These are phyloP conservation scores for Dallia pectoralis DNA, from an alignment of 2,797 vertebrate genomes.

Conservation along the genomic window DNA sequence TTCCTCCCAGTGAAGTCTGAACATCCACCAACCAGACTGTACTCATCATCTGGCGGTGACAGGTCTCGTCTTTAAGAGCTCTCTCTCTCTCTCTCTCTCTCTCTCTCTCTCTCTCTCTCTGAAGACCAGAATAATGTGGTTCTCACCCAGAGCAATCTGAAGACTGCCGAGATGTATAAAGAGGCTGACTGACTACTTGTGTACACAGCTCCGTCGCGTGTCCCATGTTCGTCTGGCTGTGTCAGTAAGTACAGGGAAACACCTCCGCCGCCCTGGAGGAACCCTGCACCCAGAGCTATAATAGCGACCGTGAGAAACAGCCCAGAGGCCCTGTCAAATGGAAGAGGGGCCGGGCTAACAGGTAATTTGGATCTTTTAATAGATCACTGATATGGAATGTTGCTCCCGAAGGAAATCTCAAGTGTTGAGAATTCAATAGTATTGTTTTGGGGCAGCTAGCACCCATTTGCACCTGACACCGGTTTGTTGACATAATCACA, in stretches of 20 bases:
- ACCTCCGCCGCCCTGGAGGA: slow-evolving; percentile 50
- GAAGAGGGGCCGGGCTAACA: slow-evolving; percentile 56
- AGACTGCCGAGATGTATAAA: slow-evolving; percentile 53
- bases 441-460: slow-evolving; percentile 66
- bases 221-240: slow-evolving; percentile 42
- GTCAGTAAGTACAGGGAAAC: slow-evolving; percentile 37
- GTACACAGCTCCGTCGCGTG: slow-evolving; percentile 49
- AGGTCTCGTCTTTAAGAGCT: slow-evolving; percentile 48
- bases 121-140: slow-evolving; percentile 53
- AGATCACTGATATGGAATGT: slow-evolving; percentile 67
- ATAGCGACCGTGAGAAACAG: slow-evolving; percentile 62
- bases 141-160: slow-evolving; percentile 31
- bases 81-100: too few relatives aligned
- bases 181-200: slow-evolving; percentile 49
- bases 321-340: slow-evolving; percentile 59
- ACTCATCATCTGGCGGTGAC: slow-evolving; percentile 66
- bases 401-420: slow-evolving; percentile 65
- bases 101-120: too few relatives aligned
- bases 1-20: slow-evolving; percentile 42
- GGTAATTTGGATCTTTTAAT: slow-evolving; percentile 74
- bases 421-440: slow-evolving; percentile 68
- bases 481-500: slow-evolving; percentile 68
- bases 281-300: slow-evolving; percentile 67
- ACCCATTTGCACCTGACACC: slow-evolving; percentile 74
- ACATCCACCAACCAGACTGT: slow-evolving; percentile 38